These are phyloP conservation scores for Xiphophorus couchianus DNA, from an alignment of 2,113 vertebrate species.

Conservation along the genomic window DNA sequence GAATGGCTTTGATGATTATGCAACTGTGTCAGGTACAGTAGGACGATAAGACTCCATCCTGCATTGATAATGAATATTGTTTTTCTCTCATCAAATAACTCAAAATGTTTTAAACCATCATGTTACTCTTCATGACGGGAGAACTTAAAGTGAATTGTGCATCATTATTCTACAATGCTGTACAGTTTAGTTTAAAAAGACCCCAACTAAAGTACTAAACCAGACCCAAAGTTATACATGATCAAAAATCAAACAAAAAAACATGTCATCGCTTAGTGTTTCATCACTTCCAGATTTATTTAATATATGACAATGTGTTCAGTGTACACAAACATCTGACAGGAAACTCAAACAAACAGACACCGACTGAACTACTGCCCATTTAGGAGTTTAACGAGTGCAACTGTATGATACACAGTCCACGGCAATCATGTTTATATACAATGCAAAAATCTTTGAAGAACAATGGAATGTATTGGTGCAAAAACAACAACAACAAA, in stretches of 20 bases:
- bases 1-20: too few relatives aligned
- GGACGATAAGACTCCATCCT: too few relatives aligned
- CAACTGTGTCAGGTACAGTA: too few relatives aligned
- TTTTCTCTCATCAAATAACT: too few relatives aligned
- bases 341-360: conserved; percentile 83
- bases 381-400: conserved; percentile 76
- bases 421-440: conserved; percentile 89
- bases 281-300: conserved; percentile 93
- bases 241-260: neutral
- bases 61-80: too few relatives aligned
- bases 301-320: conserved; percentile 88
- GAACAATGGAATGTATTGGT: conserved; percentile 49
- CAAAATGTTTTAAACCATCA: too few relatives aligned
- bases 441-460: conserved; percentile 78
- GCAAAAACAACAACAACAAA: conserved; percentile 20
- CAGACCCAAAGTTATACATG: neutral
- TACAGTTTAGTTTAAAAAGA: neutral
- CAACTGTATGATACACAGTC: conserved; percentile 78
- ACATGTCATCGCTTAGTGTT: conserved; percentile 65
- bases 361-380: conserved; percentile 81
- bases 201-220: neutral
- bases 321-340: conserved; percentile 86
- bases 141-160: too few relatives aligned
- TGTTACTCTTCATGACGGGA: too few relatives aligned
- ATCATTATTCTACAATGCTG: neutral